Evolutionary conservation across 2,797 vertebrate species (phyloP).

Genomic region (Aselliscus stoliczkanus): DNA sequence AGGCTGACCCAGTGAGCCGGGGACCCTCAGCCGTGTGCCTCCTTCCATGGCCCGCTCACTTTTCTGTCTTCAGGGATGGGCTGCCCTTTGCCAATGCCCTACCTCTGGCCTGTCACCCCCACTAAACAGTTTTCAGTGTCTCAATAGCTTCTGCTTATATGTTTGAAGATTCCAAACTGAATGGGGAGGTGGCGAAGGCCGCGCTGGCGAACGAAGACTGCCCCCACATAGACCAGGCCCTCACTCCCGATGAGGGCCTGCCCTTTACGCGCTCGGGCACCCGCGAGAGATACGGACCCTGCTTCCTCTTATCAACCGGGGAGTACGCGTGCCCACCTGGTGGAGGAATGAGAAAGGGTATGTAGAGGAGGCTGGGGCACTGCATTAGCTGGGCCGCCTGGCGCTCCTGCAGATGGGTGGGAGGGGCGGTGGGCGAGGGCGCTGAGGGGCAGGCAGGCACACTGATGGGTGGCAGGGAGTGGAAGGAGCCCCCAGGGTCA

Average conservation of each 20-base stretch:
- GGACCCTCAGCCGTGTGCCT: constrained; percentile 63
- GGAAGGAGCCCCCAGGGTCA: neutral
- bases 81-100: constrained; percentile 69
- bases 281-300: constrained; percentile 96
- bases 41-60: neutral
- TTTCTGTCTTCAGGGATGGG: constrained; percentile 49
- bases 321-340: constrained; percentile 97
- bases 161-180: constrained; percentile 98
- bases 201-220: constrained; percentile 99
- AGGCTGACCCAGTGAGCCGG: constrained; percentile 66
- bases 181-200: constrained; percentile 97
- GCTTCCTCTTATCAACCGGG: constrained; percentile 98
- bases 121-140: constrained; percentile 86
- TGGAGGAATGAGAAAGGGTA: constrained; percentile 99
- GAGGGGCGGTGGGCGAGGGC: constrained; percentile 11
- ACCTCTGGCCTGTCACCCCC: constrained; percentile 64
- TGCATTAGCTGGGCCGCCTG: constrained; percentile 58
- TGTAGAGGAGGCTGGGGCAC: constrained; percentile 87
- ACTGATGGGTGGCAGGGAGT: constrained; percentile 3
- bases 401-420: constrained; percentile 65
- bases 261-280: constrained; percentile 94
- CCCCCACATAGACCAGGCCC: constrained; percentile 99
- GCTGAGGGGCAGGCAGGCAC: constrained; percentile 67
- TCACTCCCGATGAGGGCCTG: constrained; percentile 96
- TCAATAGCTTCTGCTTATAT: constrained; percentile 92